Base-by-base conservation (phyloP, 2,797 vertebrate species). In the Holocentrus rufus region DNA sequence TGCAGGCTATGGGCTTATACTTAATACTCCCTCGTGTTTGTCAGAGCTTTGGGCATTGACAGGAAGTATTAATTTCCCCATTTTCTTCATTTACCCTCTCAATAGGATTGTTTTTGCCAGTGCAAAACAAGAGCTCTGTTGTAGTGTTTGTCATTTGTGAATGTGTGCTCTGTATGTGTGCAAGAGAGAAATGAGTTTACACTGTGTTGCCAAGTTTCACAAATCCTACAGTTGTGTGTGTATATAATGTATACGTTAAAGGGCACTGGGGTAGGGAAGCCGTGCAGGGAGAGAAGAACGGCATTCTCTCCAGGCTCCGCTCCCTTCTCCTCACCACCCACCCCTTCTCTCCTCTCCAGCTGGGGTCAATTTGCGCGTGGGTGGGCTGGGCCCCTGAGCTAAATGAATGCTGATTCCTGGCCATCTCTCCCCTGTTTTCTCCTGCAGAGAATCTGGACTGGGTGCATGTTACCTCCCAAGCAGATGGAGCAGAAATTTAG, bases 321-420 rank as follows among this genome's bases (percentile, higher is more conserved):
- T 27, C 23, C 31, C 62, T 27, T 65, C 30, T 47, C 36, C 56
- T 55, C 62, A 17, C 65, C 56, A 76, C 56, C 53, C 72, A 72
- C 13, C 64, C 63, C 70, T 68, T 62, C 81, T 80, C 65, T 83
- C 67, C 73, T 83, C 72, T 87, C 88, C 93, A 93, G 91, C 91
- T 93, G 93, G 90, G 89, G 87, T 92, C 87, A 91, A 91, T 93
- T 93, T 92, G 86, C 67, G 50, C 71, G 81, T 93, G 93, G 90
- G 91, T 93, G 92, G 93, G 89, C 93, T 74, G 56, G 74, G 76
- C 83, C 85, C 76, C 67, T 72, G 64, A 77, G 77, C 81, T 84
- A 82, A 86, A 82, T 84, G 76, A 90, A 89, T 89, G 80, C 77
- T 83, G 81, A 85, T 80, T 87, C 72, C 60, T 67, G 79, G 80